Conservation (phyloP, 2,113 vertebrate genomes). For the Aspiorhynchus laticeps region DNA sequence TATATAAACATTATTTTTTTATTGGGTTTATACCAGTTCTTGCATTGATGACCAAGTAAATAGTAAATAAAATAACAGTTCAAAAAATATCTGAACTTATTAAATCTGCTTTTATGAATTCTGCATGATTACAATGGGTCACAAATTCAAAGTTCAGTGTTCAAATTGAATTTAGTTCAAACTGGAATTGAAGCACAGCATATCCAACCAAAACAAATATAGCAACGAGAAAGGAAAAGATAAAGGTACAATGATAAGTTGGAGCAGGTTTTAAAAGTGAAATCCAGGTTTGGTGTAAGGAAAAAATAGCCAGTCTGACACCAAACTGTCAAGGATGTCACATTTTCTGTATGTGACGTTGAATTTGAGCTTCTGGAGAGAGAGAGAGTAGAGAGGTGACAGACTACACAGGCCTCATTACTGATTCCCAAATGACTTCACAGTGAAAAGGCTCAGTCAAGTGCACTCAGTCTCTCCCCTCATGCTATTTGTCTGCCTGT, state of each 20-base stretch:
- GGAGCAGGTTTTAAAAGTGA: constrained; percentile 11
- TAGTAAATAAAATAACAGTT: neutral
- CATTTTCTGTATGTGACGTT: constrained; percentile 59
- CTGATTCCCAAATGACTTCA: constrained; percentile 55
- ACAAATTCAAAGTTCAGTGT: neutral
- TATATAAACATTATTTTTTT: neutral
- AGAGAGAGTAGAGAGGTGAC: constrained; percentile 55
- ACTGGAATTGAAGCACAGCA: neutral
- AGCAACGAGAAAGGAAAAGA: neutral
- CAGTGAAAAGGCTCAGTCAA: constrained; percentile 49
- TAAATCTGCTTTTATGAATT: neutral
- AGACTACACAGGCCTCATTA: constrained; percentile 55
- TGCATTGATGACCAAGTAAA: neutral
- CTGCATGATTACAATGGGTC: neutral
- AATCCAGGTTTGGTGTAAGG: constrained; percentile 34
- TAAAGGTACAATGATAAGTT: neutral
- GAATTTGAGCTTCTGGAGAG: constrained; percentile 32
- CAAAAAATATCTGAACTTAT: neutral
- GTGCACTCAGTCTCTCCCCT: constrained; percentile 54
- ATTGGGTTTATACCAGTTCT: neutral
- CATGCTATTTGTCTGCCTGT: constrained; percentile 11
- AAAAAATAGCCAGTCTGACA: constrained; percentile 68
- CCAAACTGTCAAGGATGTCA: constrained; percentile 83
- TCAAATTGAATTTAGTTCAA: neutral
- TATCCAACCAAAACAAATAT: constrained; percentile 2